A percentile compares a stretch with the other conserved stretches of the same genome.
Evolutionary conservation across 2,888 invertebrate species (phyloP).

Genomic region (Tridacna gigas): DNA sequence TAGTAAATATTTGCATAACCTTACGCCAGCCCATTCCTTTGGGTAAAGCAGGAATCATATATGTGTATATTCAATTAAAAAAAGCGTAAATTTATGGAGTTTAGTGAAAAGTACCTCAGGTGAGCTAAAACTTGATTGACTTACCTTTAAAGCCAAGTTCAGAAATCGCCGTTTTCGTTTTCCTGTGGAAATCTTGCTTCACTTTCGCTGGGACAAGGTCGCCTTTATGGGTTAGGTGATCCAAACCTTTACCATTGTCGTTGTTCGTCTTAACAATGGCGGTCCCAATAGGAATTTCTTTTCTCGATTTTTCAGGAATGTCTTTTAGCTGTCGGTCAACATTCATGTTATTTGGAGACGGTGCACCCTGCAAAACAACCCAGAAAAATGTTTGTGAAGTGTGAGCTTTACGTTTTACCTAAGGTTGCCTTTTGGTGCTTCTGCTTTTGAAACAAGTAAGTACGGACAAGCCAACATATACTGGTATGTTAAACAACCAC

Average conservation of each 20-base stretch:
- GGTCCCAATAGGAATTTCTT: slow-evolving; percentile 25
- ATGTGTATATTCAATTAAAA: too few species aligned
- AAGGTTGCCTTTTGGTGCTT: too few species aligned
- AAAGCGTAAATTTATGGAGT: too few species aligned
- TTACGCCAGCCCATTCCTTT: too few species aligned
- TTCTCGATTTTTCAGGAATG: background rate
- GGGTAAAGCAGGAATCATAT: too few species aligned
- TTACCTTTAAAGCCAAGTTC: slow-evolving; percentile 26
- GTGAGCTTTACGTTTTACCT: too few species aligned
- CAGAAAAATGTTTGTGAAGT: background rate
- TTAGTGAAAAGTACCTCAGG: too few species aligned
- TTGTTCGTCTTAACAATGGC: background rate
- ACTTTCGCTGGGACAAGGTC: slow-evolving; percentile 31
- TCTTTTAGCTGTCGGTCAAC: slow-evolving; percentile 25
- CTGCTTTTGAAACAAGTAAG: too few species aligned
- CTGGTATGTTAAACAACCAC: too few species aligned
- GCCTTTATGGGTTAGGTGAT: slow-evolving; percentile 19
- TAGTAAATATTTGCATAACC: background rate
- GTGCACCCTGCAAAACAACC: slow-evolving; percentile 15
- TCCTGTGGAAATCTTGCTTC: slow-evolving; percentile 31
- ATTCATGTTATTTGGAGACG: slow-evolving; percentile 34
- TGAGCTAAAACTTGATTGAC: background rate
- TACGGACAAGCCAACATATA: too few species aligned
- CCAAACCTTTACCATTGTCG: background rate
- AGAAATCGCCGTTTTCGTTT: slow-evolving; percentile 17